Base-by-base conservation (phyloP, 2,888 invertebrate species). In the Leptinotarsa rubiginosa region DNA sequence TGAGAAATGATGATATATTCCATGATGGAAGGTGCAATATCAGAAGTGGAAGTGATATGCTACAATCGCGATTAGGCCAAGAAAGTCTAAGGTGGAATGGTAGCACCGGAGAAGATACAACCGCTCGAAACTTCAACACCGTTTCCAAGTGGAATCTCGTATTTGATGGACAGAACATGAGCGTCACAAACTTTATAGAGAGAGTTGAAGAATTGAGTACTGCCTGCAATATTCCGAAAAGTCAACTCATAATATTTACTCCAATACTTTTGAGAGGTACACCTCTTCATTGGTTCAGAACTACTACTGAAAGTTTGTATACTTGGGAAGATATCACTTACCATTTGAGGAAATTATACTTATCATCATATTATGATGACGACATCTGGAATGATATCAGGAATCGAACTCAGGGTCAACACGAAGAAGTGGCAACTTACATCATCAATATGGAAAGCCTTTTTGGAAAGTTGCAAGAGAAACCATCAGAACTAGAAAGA, bases 221-320 rank as follows among this genome's bases (percentile, higher is more conserved):
- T 15, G 76, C 79, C 1, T 70, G 82, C 12, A 75, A 75, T 5
- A 62, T 79, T 7, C 64, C 76, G 2, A 56, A 75, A 18, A 20
- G 59, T 0, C 75, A 80, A n/a, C 52, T 81, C 18, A 76, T 75
- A 49, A 59, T 66, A 1, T 74, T 76, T n/a, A 77, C 79, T 1
- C 68, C 74, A 0, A 80, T 81, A n/a, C 52, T 82, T 1, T 79
- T 81, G 56, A 50, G 52, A 4, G 79, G 77, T 13, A 65, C 72
- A 15, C 81, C 79, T 1, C 59, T 77, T 13, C 69, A 77, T 13
- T 81, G 81, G 81, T 81, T 73, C 47, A n/a, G 80, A 4, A 72
- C 81, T 12, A 69, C 50, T 5, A 52, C 62, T 22, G n/a, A 71
- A 49, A 13, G n/a, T 3, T 16, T 67, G 25, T 22, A n/a, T 22